Conservation (phyloP, 2,888 invertebrate species). For the Meghimatium bilineatum region DNA sequence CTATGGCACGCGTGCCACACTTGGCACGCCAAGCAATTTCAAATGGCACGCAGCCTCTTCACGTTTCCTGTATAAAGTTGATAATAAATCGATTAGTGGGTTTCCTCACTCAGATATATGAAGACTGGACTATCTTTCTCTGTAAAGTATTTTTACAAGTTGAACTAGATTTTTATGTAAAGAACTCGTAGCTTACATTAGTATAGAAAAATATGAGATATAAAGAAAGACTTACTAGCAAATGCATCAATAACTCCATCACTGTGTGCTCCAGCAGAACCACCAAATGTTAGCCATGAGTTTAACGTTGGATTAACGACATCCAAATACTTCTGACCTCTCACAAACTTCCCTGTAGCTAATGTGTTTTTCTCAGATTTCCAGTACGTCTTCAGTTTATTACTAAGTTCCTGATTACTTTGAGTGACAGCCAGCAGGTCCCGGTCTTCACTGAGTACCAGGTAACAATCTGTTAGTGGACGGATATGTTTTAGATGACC, state of each 20-base stretch:
- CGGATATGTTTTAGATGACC: slow-evolving; percentile 30
- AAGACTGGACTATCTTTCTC: no score
- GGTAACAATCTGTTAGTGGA: slow-evolving; percentile 24
- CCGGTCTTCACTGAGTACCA: slow-evolving; percentile 45
- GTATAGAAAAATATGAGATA: no score
- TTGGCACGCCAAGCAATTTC: no score
- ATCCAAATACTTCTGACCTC: slow-evolving; percentile 65
- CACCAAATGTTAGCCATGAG: slow-evolving; percentile 71
- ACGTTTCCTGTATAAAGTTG: no score
- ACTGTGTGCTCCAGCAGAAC: slow-evolving; percentile 58
- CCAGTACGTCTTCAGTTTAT: slow-evolving; percentile 66
- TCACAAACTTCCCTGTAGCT: slow-evolving; percentile 65
- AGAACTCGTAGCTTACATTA: no score
- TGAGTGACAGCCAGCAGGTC: slow-evolving; percentile 59
- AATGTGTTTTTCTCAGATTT: slow-evolving; percentile 63
- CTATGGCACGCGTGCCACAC: no score
- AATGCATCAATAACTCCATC: slow-evolving; percentile 71
- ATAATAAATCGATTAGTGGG: no score
- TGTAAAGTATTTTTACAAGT: no score
- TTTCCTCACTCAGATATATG: no score
- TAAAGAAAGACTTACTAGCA: slow-evolving; percentile 64
- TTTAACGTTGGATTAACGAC: slow-evolving; percentile 57
- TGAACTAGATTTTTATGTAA: no score
- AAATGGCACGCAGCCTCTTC: no score
- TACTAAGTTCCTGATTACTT: slow-evolving; percentile 58